Conservation (phyloP, 1,140 invertebrate genomes). For the Zaprionus kolodkinae region DNA sequence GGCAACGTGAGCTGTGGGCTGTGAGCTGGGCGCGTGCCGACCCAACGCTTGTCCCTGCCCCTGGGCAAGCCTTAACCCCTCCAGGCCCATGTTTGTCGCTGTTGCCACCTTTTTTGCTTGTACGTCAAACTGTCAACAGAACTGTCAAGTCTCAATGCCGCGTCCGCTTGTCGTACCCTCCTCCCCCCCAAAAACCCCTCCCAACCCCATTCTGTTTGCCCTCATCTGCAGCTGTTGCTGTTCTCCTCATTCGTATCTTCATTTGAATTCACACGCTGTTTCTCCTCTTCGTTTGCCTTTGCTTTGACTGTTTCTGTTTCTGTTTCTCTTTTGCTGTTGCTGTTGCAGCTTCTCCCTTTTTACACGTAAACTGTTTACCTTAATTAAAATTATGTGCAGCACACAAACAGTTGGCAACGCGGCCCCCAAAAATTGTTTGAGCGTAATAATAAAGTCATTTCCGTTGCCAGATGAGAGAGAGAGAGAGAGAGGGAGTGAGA, state of each 20-base stretch:
- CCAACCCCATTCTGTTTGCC: no score
- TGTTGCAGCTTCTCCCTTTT: slow-evolving; percentile 19
- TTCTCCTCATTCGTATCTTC: slow-evolving; percentile 31
- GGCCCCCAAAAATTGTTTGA: slow-evolving; percentile 50
- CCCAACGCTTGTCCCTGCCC: neutral
- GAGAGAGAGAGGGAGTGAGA: neutral
- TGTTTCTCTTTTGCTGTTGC: no score
- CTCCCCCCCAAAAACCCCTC: neutral
- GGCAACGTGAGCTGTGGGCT: slow-evolving; percentile 30
- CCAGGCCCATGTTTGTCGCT: neutral
- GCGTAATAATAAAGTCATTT: slow-evolving; percentile 67
- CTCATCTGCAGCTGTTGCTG: slow-evolving; percentile 2
- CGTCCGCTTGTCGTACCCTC: slow-evolving; percentile 10
- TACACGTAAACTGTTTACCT: slow-evolving; percentile 64
- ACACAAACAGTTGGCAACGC: slow-evolving; percentile 55
- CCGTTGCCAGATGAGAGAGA: slow-evolving; percentile 41
- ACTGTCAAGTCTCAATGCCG: slow-evolving; percentile 51
- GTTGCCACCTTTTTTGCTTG: slow-evolving; percentile 16
- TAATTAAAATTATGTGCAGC: slow-evolving; percentile 66
- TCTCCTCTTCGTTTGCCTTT: slow-evolving; percentile 8
- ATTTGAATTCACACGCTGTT: slow-evolving; percentile 53
- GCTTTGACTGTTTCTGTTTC: slow-evolving; percentile 25
- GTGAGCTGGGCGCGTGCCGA: slow-evolving; percentile 16
- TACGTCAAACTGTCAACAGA: slow-evolving; percentile 53
- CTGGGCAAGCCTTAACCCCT: neutral